Evolutionary conservation across 2,888 invertebrate genomes (phyloP).

Genomic region (Glyphotaelius pellucidus): DNA sequence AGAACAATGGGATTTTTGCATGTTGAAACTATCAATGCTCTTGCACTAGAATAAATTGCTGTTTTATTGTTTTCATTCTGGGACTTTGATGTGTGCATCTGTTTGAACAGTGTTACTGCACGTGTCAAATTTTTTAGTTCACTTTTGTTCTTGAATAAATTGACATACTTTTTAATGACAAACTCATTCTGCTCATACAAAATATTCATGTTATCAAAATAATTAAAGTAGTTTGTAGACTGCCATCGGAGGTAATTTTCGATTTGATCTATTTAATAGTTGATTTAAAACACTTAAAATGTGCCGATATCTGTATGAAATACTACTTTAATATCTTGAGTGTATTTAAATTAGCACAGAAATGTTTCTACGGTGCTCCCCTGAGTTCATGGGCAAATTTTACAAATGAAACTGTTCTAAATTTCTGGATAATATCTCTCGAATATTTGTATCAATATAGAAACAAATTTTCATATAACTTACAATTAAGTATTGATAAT

Average conservation of each 20-base stretch:
- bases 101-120: not conserved
- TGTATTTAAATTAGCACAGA: conserved; percentile 16
- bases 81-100: not conserved
- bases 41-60: not conserved
- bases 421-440: conserved; percentile 16
- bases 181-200: not conserved
- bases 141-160: not conserved
- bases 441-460: conserved; percentile 29
- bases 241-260: not conserved
- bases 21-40: not conserved
- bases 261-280: not conserved
- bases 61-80: not conserved
- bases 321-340: not conserved
- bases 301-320: not conserved
- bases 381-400: conserved; percentile 6
- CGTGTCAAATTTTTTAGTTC: not conserved
- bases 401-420: conserved; percentile 14
- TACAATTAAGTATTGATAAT: conserved; percentile 10
- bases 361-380: conserved; percentile 4
- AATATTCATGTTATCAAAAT: conserved; percentile 23
- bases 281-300: not conserved
- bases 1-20: not conserved
- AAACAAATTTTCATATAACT: conserved; percentile 11
- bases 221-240: not conserved
- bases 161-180: not conserved